These are phyloP conservation scores for Prosapia bicincta DNA, from an alignment of 2,888 invertebrate species.

Conservation along the genomic window DNA sequence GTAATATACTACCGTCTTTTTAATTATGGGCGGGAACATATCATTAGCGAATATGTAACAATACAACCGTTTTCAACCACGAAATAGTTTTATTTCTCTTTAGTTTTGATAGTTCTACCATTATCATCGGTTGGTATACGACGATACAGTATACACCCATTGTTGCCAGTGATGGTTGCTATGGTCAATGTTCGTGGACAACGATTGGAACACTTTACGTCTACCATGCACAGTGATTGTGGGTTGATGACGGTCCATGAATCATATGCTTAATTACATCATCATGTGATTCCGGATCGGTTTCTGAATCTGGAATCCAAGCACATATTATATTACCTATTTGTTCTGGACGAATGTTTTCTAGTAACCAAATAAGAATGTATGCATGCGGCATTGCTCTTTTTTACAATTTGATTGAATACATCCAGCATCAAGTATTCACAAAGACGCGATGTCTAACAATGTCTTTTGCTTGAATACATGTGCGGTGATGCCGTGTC, in stretches of 20 bases:
- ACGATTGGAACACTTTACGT: slow-evolving; percentile 43
- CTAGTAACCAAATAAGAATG: slow-evolving; percentile 28
- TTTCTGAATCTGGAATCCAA: slow-evolving; percentile 41
- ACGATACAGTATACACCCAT: too few relatives aligned
- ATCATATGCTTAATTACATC: slow-evolving; percentile 40
- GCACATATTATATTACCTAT: slow-evolving; percentile 22
- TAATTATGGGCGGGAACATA: too few relatives aligned
- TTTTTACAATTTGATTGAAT: slow-evolving; percentile 32
- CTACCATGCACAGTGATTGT: slow-evolving; percentile 45
- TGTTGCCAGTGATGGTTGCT: slow-evolving; percentile 35
- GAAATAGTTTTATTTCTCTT: too few relatives aligned
- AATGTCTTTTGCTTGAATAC: too few relatives aligned
- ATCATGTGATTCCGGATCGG: slow-evolving; percentile 38
- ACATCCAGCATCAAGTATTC: slow-evolving; percentile 37
- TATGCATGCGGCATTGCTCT: too few relatives aligned
- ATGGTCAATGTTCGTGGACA: slow-evolving; percentile 39
- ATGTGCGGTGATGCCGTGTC: too few relatives aligned
- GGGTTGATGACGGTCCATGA: slow-evolving; percentile 45
- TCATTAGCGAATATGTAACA: too few relatives aligned
- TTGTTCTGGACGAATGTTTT: slow-evolving; percentile 20
- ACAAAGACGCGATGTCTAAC: slow-evolving; percentile 34
- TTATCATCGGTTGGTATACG: too few relatives aligned
- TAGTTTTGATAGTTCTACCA: too few relatives aligned
- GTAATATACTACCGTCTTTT: too few relatives aligned
- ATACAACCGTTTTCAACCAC: too few relatives aligned